A percentile compares a stretch with the other conserved stretches of the same genome.
Evolutionary conservation across 2,888 invertebrate species (phyloP).

Genomic region (Siphlonurus alternatus): DNA sequence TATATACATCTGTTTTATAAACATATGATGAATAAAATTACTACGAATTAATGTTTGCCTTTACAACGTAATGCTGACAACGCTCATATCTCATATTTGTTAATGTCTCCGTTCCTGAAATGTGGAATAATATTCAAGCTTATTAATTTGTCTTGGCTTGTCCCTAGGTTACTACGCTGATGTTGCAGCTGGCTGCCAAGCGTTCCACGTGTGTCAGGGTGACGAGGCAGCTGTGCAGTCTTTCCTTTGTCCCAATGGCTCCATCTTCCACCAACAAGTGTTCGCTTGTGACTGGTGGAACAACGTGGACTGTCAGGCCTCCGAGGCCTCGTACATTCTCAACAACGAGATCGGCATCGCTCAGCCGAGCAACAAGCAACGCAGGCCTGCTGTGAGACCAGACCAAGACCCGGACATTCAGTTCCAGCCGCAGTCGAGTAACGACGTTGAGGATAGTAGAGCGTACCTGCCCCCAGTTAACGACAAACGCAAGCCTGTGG

Average conservation of each 20-base stretch:
- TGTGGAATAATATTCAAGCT: too few relatives aligned
- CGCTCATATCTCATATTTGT: too few relatives aligned
- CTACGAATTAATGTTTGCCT: too few relatives aligned
- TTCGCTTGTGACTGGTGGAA: conserved; percentile 54
- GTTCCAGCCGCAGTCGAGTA: background rate
- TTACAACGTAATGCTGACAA: too few relatives aligned
- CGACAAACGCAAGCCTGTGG: background rate
- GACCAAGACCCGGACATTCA: background rate
- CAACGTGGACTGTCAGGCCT: conserved; percentile 39
- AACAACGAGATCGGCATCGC: conserved; percentile 25
- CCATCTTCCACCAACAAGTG: conserved; percentile 46
- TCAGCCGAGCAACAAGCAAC: conserved; percentile 4
- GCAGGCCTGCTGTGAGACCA: conserved; percentile 2
- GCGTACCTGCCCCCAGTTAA: background rate
- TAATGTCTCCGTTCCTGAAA: too few relatives aligned
- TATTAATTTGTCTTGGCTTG: too few relatives aligned
- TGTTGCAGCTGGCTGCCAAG: conserved; percentile 43
- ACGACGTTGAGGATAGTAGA: background rate
- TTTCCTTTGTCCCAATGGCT: conserved; percentile 49
- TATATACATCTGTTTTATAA: too few relatives aligned
- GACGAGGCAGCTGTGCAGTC: conserved; percentile 36
- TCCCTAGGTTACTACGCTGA: conserved; percentile 47
- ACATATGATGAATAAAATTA: too few relatives aligned
- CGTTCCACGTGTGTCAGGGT: conserved; percentile 43
- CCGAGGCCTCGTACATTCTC: conserved; percentile 28